A percentile compares a stretch with the other conserved stretches of the same genome.
Evolutionary conservation across 2,113 vertebrate genomes (phyloP).

Genomic region (Dasyprocta punctata): DNA sequence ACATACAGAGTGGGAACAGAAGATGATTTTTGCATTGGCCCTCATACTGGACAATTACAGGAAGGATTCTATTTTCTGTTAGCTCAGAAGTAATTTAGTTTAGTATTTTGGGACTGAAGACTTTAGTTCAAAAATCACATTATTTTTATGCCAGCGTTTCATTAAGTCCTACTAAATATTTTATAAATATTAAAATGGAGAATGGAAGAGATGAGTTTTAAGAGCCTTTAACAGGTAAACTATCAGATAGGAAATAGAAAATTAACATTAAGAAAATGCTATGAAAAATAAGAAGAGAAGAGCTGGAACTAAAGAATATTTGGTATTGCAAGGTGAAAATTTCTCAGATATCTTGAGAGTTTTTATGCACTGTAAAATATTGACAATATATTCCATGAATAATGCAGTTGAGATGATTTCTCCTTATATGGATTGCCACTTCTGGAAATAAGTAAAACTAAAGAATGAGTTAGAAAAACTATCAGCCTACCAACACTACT

Average conservation of each 20-base stretch:
- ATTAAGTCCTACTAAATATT: slow-evolving; percentile 63
- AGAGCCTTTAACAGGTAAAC: slow-evolving; percentile 44
- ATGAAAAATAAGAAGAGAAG: not conserved
- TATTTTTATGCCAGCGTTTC: slow-evolving; percentile 41
- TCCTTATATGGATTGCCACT: not conserved
- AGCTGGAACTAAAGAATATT: not conserved
- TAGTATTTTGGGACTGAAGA: slow-evolving; percentile 15
- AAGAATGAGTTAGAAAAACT: slow-evolving; percentile 19
- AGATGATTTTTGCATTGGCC: not conserved
- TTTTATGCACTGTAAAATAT: slow-evolving; percentile 34
- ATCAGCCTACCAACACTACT: not conserved
- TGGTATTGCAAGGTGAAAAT: slow-evolving; percentile 37
- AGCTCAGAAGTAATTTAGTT: slow-evolving; percentile 49
- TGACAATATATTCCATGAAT: not conserved
- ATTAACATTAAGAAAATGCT: slow-evolving; percentile 41
- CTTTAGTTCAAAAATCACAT: not conserved
- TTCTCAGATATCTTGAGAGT: slow-evolving; percentile 25
- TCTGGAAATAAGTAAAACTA: slow-evolving; percentile 23
- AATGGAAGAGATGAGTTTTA: slow-evolving; percentile 32
- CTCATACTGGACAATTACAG: not conserved
- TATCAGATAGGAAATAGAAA: slow-evolving; percentile 29
- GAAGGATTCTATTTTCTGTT: not conserved
- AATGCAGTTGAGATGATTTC: slow-evolving; percentile 27
- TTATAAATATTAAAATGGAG: slow-evolving; percentile 42
- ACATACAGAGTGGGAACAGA: not conserved